Base-by-base conservation (phyloP, 2,888 invertebrate genomes). In the Pimpla rufipes region DNA sequence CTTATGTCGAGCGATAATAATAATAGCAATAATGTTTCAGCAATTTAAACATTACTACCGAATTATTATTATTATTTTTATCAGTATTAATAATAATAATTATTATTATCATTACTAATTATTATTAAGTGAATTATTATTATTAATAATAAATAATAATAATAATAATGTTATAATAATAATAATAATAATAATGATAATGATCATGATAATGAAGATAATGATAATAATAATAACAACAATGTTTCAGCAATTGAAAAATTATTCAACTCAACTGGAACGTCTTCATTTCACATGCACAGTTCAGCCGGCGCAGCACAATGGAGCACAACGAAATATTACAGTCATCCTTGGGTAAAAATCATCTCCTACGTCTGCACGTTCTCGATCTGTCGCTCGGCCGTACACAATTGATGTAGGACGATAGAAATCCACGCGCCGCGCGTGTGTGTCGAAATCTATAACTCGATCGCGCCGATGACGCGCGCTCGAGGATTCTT, bases 401-500 rank as follows among this genome's bases (percentile, higher is more conserved):
- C 29, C 29, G 10, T 55, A 40, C n/a, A 70, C 70, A 55, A 57
- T 71, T 23, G 42, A 67, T 81, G 50, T 74, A 45, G 70, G 37
- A 75, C 67, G 52, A 75, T 74, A 55, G 29, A 79, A 68, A 74
- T 78, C 52, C 45, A 79, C 62, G 42, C 64, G 45, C 42, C 50
- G 18, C 42, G n/a, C 52, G 42, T 18, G 16, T 3, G 40, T 79
- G 68, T 83, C 66, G 83, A 83, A 76, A 79, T 79, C 10, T 35
- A 75, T 59, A 76, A 76, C 76, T 59, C 79, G 79, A 79, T 71
- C 45, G 50, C 55, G 35, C 75, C 75, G 83, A 83, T 79, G 79
- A 71, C 79, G 83, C 79, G 83, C 66, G 68, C 35, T 40, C 18
- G 62, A 64, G 73, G 29, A 80, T 52, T 77, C 37, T 83, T 73